Conservation (phyloP, 1,140 invertebrate genomes). For the Apis mellifera region Amel_HAv3.1 CM009935.2:7316501-7317000, state of each 20-base stretch:
- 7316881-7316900: background rate
- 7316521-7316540: conserved; percentile 50
- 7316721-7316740: background rate
- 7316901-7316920: background rate
- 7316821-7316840: background rate
- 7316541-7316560: conserved; percentile 29
- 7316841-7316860: background rate
- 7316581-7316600: background rate
- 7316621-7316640: background rate
- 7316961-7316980: background rate
- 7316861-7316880: conserved; percentile 32
- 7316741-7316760: background rate
- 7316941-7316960: background rate
- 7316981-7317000: background rate
- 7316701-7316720: background rate
- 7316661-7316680: too few relatives aligned
- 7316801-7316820: background rate
- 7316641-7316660: background rate
- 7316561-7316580: background rate
- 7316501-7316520: conserved; percentile 60
- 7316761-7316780: background rate
- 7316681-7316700: too few relatives aligned
- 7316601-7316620: background rate
- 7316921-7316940: background rate
- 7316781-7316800: background rate